Base-by-base conservation (phyloP, 2,888 invertebrate genomes). In the Melanophora roralis region DNA sequence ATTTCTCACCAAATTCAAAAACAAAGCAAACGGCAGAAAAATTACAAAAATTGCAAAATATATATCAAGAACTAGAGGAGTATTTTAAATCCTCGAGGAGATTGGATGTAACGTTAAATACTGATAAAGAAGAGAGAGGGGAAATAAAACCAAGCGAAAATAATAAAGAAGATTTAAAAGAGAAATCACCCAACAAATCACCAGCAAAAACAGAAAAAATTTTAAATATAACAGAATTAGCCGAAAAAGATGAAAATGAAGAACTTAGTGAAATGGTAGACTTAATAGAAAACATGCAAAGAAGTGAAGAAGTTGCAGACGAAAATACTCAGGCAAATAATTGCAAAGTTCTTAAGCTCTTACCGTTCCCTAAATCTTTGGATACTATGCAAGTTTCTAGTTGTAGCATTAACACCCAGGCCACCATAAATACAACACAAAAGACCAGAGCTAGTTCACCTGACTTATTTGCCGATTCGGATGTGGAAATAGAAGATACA, bases 1-100 rank as follows among this genome's bases (percentile, higher is more conserved):
- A 93, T 59, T 83, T 85, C 11, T 92, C 93, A 65, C 94, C 94
- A 1, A 82, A 81, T 43, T 65, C 60, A 2, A 76, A 38, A 2
- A 83, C 69, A 40, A 23, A 8, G 0, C 36, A 67, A 55, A 51
- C 6, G 7, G 16, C 43, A 0, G 75, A 51, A 0, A 79, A 36
- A 0, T 27, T 69, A 3, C n/a, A 73, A 23, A 82, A 83, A 53
- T 62, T 87, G 51, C 62, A 84, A 12, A 45, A 78, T n/a, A 82
- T 82, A 19, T 87, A 84, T 67, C 55, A 53, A 0, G 84, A 88
- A 2, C 64, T 88, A 23, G 86, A 85, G 55, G 68, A 81, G 9
- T 65, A 83, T 64, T 49, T 71, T n/a, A 59, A n/a, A 12, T 62
- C 57, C 0, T 23, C 23, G n/a, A 71, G 32, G 7, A 7, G 8